Evolutionary conservation across 2,888 invertebrate genomes (phyloP).

Genomic region (Cinara cedri): DNA sequence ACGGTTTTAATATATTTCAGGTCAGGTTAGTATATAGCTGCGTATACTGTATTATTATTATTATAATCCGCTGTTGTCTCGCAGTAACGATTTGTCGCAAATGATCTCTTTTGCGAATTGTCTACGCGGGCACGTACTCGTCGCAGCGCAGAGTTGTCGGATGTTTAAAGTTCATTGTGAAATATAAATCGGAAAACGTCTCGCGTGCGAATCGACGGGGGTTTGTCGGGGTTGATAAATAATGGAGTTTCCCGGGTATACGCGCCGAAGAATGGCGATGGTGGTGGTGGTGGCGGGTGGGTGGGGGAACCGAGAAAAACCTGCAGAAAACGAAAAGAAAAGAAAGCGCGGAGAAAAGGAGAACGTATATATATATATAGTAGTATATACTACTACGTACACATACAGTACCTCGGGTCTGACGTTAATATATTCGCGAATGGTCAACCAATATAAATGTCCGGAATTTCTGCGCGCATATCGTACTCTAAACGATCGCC

Average conservation of each 20-base stretch:
- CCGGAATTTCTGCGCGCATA: conserved; percentile 26
- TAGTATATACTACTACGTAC: too few species aligned
- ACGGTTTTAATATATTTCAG: too few species aligned
- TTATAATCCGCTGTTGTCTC: too few species aligned
- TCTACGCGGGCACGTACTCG: too few species aligned
- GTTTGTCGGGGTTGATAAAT: conserved; percentile 29
- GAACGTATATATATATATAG: too few species aligned
- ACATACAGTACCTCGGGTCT: too few species aligned
- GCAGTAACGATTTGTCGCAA: neutral
- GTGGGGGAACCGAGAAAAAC: neutral
- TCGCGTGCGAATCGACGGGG: conserved; percentile 24
- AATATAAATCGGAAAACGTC: conserved; percentile 41
- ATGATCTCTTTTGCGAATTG: neutral
- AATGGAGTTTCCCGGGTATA: conserved; percentile 20
- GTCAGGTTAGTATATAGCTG: too few species aligned
- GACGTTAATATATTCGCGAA: conserved; percentile 52
- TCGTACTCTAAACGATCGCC: neutral
- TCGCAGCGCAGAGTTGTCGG: neutral
- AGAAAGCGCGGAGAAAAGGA: neutral
- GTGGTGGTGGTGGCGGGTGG: neutral
- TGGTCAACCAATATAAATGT: conserved; percentile 52
- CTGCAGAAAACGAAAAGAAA: conserved; percentile 8
- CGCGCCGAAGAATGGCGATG: too few species aligned
- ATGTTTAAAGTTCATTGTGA: conserved; percentile 27
- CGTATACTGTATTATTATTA: too few species aligned